Base-by-base conservation (phyloP, 2,888 invertebrate genomes). In the Chorisops tibialis region DNA sequence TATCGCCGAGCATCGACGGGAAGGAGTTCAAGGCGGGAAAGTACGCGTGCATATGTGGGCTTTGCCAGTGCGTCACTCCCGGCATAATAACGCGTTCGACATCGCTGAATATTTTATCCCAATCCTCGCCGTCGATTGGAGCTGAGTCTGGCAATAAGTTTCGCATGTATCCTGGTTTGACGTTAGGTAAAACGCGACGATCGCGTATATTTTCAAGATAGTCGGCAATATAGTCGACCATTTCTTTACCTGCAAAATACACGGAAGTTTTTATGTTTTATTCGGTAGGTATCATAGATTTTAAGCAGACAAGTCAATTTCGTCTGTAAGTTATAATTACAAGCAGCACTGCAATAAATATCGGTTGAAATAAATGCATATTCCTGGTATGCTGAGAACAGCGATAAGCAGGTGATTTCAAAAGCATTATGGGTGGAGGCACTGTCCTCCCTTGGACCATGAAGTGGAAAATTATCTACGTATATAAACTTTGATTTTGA, bases 171-270 rank as follows among this genome's bases (percentile, higher is more conserved):
- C 99, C 98, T 0, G 98, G 98, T 72, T 93, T 88, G 0, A 94
- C 94, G 14, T 90, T 88, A 0, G 98, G 98, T 73, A 93, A 96
- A 1, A 99, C 98, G 14, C 93, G 85, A 2, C 91, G 83, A 12
- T 89, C 89, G 1, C 96, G 83, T 64, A 99, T 94, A 69, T 88
- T 91, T 77, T 93, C 90, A 74, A 98, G 79, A 76, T 99, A 99
- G 75, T 98, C 94, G 0, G 96, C 96, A 69, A 99, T 96, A 77
- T 93, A 99, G 80, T 99, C 98, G 63, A 99, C 93, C 89, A 98
- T 90, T 80, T 97, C 94, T 78, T 97, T 97, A 41, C 96, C 98
- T 93, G 75, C 1, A 67, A 63, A 67, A 47, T 45, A 30, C 47
- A 59, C 5, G 4, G n/a, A 41, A 41, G 5, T 41, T 41, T 6